Evolutionary conservation across 2,113 vertebrate genomes (phyloP).

Genomic region (Zootoca vivipara): DNA sequence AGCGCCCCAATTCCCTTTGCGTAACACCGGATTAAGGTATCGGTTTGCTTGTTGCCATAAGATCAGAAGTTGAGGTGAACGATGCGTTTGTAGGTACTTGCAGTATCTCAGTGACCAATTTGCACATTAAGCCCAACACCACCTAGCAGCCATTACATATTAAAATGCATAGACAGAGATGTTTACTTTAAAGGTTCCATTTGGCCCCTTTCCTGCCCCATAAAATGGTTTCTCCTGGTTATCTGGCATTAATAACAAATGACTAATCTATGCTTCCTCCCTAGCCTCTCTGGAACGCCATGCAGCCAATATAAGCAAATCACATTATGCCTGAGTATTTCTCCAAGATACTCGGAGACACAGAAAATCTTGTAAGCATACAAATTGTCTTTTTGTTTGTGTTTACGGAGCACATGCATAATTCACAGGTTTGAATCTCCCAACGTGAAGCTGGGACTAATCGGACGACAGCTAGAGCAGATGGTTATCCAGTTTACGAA

Average conservation of each 20-base stretch:
- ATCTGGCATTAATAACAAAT: too few species aligned
- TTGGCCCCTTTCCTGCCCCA: accelerated
- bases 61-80: too few species aligned
- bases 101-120: too few species aligned
- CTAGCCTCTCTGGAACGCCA: accelerated
- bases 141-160: neutral
- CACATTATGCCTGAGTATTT: neutral
- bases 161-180: neutral
- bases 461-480: neutral
- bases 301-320: neutral
- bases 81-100: too few species aligned
- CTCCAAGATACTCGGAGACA: neutral
- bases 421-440: neutral
- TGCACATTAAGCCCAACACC: neutral
- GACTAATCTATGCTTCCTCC: neutral
- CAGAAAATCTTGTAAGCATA: neutral
- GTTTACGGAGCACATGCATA: constrained; percentile 4
- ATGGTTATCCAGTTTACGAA: neutral
- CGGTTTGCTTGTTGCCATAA: too few species aligned
- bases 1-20: neutral
- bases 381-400: constrained; percentile 13
- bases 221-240: neutral
- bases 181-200: neutral
- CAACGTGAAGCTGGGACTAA: neutral
- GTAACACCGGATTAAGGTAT: neutral